Percentiles rank a stretch among this genome's conserved stretches.
phyloP scores from a whole-genome alignment of 2,113 vertebrate genomes.

The Atlantisia rogersi region DNA sequence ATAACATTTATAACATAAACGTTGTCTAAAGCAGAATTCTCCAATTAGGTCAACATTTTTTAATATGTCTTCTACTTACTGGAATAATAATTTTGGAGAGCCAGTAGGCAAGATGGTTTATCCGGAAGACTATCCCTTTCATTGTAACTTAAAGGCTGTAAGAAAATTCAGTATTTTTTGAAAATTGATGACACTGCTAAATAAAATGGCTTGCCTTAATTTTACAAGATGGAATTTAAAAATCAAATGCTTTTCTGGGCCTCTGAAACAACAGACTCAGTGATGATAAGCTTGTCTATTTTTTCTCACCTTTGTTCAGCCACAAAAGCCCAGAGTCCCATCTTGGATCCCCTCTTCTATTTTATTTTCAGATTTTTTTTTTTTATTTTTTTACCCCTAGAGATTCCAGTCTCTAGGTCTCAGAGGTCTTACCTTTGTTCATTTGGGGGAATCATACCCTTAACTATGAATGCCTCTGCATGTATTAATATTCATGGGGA shows the following conservation, averaged over 20 bases:
- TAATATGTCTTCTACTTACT: background rate
- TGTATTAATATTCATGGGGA: background rate
- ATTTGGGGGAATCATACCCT: background rate
- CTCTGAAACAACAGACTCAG: background rate
- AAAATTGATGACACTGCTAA: background rate
- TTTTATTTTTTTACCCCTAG: background rate
- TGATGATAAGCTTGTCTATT: background rate
- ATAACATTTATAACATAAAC: background rate
- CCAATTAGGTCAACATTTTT: background rate
- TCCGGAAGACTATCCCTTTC: background rate
- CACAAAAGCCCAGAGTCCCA: background rate
- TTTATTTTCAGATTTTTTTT: background rate
- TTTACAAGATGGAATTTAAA: background rate
- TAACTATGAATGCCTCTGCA: background rate
- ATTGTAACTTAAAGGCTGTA: background rate
- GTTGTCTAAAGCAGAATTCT: background rate
- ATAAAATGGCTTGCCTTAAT: background rate
- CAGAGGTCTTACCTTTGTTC: background rate
- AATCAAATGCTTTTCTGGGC: background rate
- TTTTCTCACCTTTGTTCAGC: background rate
- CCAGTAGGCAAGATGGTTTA: background rate
- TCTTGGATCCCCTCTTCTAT: background rate
- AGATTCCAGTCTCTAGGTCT: background rate
- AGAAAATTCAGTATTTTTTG: background rate
- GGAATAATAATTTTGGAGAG: background rate